These are phyloP conservation scores for Chitala chitala DNA, from an alignment of 2,113 vertebrate genomes.

Conservation along the genomic window DNA sequence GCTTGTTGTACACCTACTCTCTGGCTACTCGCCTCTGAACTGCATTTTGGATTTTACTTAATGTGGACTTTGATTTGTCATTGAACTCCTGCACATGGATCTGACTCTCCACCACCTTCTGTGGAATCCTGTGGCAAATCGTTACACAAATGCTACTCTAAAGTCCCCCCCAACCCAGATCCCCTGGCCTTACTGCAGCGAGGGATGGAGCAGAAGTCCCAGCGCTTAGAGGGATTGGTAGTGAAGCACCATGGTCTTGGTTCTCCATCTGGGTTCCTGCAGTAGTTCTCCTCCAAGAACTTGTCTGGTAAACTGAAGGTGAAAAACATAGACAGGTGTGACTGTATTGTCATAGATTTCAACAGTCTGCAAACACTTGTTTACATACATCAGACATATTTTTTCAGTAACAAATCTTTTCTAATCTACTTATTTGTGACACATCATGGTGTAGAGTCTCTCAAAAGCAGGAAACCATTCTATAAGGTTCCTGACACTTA, in stretches of 20 bases:
- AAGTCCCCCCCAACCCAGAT: neutral
- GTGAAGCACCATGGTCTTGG: slow-evolving; percentile 90
- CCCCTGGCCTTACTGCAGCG: slow-evolving; percentile 70
- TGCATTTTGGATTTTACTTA: too few relatives aligned
- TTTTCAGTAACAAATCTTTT: too few relatives aligned
- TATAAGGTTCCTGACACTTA: slow-evolving; percentile 46
- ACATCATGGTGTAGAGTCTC: neutral
- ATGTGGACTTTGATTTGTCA: too few relatives aligned
- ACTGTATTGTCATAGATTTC: neutral
- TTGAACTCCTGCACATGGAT: too few relatives aligned
- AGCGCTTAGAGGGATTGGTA: slow-evolving; percentile 66
- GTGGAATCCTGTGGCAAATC: too few relatives aligned
- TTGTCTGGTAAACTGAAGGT: slow-evolving; percentile 64
- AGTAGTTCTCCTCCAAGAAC: slow-evolving; percentile 82
- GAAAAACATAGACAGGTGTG: neutral
- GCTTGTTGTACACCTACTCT: too few relatives aligned
- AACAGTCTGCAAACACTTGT: neutral
- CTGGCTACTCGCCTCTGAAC: too few relatives aligned
- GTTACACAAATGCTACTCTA: neutral
- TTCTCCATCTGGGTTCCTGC: slow-evolving; percentile 90
- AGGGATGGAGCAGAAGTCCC: slow-evolving; percentile 82
- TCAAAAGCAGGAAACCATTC: neutral
- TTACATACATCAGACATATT: neutral
- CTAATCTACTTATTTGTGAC: too few relatives aligned
- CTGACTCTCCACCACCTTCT: too few relatives aligned